Evolutionary conservation across 2,888 invertebrate species (phyloP), one percentile per base, ranked within the genome.

Genomic region (Lasioglossum marginatum): DNA sequence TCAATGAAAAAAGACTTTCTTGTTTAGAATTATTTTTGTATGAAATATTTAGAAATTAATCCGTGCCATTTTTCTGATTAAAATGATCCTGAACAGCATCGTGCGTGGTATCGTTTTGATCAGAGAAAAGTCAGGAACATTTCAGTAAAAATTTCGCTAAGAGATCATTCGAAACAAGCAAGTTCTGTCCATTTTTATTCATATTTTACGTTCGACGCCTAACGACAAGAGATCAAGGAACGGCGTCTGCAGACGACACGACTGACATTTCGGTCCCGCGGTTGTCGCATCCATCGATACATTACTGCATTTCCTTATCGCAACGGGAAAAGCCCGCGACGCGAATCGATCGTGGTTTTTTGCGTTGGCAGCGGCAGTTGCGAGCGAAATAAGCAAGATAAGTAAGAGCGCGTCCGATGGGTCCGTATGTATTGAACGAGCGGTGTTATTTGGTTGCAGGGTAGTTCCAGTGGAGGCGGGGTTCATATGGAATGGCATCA

Each of bases 401-500:
- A 71, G 71, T 43, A 37, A 52, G 10, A n/a, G 52, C 23, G 52
- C 52, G 23, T n/a, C 23, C 52, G 52, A n/a, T 52, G 2, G 37
- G 10, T n/a, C 1, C 8, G 10, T 10, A 52, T 6, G 8, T 43
- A 60, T 43, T 52, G 52, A 70, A 37, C 48, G 37, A 16, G 2
- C n/a, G 1, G 19, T 79, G 75, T 43, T 40, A 60, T 83, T 73
- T 16, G 83, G 86, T 93, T 92, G 3, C 92, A 94, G 94, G 93
- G 83, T 89, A 92, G 92, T 92, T 92, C 83, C 84, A 91, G 91
- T 90, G 77, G 87, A 88, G 87, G 89, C 89, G 93, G 89, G 90
- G 93, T 85, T 94, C 95, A 92, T 94, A 94, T 95, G 95, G 95
- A 95, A 96, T 96, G 95, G 96, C 96, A 94, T 95, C 95, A 91